Percentiles rank a stretch among this genome's conserved stretches.
Conservation (phyloP, 2,888 invertebrate genomes). For the Stenodema calcarata region DNA sequence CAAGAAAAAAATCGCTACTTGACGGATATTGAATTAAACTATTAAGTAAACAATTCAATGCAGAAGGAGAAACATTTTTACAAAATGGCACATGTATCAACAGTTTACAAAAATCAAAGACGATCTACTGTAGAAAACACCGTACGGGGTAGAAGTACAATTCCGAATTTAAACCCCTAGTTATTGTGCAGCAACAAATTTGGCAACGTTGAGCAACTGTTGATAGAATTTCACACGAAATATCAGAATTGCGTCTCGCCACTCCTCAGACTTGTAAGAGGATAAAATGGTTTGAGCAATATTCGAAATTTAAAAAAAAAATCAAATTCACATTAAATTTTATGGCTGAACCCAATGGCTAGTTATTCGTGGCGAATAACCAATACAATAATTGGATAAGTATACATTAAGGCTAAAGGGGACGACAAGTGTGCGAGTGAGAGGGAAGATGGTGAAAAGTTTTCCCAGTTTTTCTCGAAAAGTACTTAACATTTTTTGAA, state of each 20-base stretch:
- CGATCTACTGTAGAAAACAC: background rate
- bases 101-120: background rate
- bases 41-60: background rate
- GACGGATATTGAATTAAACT: background rate
- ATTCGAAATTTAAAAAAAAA: background rate
- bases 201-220: slow-evolving; percentile 12
- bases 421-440: too few species aligned
- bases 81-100: background rate
- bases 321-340: background rate
- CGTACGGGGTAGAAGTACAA: background rate
- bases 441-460: too few species aligned
- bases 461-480: too few species aligned
- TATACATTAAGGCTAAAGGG: too few species aligned
- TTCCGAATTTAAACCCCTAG: background rate
- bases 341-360: slow-evolving; percentile 10
- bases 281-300: slow-evolving; percentile 26
- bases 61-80: background rate
- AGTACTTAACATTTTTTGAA: too few species aligned
- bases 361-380: slow-evolving; percentile 1
- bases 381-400: background rate
- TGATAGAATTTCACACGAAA: background rate
- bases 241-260: slow-evolving; percentile 3
- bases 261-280: slow-evolving; percentile 2
- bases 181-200: background rate
- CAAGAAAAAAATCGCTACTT: background rate